Evolutionary conservation across 2,888 invertebrate species (phyloP), one percentile per base, ranked within the genome.

Genomic region (Magallana nippona): DNA sequence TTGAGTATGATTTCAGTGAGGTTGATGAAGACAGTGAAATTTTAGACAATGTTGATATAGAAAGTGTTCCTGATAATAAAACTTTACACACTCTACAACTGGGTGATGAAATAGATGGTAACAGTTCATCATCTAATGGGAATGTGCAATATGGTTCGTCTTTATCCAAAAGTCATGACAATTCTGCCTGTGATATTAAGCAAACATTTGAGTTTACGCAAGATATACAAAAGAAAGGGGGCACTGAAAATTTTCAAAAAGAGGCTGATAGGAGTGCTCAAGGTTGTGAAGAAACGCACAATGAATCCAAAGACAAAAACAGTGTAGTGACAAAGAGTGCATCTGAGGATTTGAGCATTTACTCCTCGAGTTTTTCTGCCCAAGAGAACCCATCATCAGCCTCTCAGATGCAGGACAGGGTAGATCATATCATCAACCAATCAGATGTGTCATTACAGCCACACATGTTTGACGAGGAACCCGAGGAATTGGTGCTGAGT

Each of bases 341-440:
- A 13, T 27, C 71, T 32, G 71, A 71, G 22, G 71, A 71, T 17
- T 22, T 71, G 17, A 71, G 71, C 32, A 71, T 71, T 27, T 71
- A 71, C 71, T 71, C 71, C 27, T 27, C 71, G 10, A 71, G 71
- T 71, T 71, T 71, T 71, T 71, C 71, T 71, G 22, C 71, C 19
- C 15, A 2, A 71, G 71, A 71, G 5, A 71, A 32, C 8, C 2
- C 86, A 57, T 87, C 88, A 56, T 83, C 84, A 81, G 84, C 85
- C 32, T 85, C 85, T 78, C 82, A 82, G 82, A 83, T 89, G 71
- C 86, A 88, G 56, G 88, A 86, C n/a, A 85, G 83, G 55, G 89
- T 87, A 5, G 87, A 89, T 63, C 85, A 86, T 60, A 78, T 89
- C 32, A 88, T 90, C 32, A 87, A 83, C 55, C 85, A 89, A 83